A percentile compares a stretch with the other conserved stretches of the same genome.
These are phyloP conservation scores for Tachina grossa DNA, from an alignment of 2,888 invertebrate genomes.

Conservation along the genomic window DNA sequence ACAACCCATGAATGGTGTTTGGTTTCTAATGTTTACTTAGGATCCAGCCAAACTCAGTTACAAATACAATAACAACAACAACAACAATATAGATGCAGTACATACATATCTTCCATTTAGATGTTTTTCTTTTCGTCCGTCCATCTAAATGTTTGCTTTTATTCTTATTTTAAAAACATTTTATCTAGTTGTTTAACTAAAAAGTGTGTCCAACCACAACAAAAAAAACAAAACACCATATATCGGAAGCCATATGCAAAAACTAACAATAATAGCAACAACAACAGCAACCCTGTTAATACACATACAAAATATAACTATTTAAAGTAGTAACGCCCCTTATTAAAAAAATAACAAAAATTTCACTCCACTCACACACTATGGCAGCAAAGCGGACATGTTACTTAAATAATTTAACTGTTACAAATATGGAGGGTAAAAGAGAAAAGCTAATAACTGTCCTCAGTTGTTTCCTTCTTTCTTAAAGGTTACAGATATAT, in stretches of 20 bases:
- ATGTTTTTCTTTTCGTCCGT: slow-evolving; percentile 15
- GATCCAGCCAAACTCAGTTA: slow-evolving; percentile 37
- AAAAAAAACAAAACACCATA: slow-evolving; percentile 49
- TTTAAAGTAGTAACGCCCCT: slow-evolving; percentile 68
- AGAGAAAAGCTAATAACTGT: neutral
- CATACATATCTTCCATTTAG: slow-evolving; percentile 8
- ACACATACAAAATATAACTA: slow-evolving; percentile 65
- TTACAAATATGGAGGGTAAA: neutral
- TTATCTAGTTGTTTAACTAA: slow-evolving; percentile 36
- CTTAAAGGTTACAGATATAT: neutral
- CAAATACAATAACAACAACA: slow-evolving; percentile 34
- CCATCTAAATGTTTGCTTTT: slow-evolving; percentile 11
- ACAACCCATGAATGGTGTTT: slow-evolving; percentile 65
- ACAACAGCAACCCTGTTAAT: slow-evolving; percentile 58
- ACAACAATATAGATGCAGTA: slow-evolving; percentile 7
- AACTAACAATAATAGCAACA: slow-evolving; percentile 54
- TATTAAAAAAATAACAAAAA: slow-evolving; percentile 6
- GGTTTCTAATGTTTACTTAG: slow-evolving; percentile 54
- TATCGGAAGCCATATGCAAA: slow-evolving; percentile 71
- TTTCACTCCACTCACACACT: neutral
- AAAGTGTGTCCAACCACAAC: slow-evolving; percentile 46
- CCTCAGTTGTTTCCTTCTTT: neutral
- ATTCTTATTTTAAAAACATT: slow-evolving; percentile 30
- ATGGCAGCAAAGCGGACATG: slow-evolving; percentile 39
- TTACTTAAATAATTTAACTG: slow-evolving; percentile 31